Conservation (phyloP, 2,888 invertebrate genomes). For the Tridacna gigas region DNA sequence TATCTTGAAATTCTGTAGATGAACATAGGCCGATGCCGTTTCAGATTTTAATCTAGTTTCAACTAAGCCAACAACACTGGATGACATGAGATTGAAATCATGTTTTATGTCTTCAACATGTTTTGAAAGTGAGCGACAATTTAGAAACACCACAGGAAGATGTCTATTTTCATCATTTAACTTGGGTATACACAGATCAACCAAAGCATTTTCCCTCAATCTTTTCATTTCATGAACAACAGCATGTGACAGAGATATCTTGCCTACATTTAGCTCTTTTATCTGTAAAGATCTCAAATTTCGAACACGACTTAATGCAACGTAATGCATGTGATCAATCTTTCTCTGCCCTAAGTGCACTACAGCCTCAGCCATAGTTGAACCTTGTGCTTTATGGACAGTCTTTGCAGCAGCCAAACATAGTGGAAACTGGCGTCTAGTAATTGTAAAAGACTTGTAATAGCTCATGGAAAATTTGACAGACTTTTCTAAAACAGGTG, state of each 20-base stretch:
- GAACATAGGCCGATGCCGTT: no score
- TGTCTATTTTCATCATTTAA: background rate
- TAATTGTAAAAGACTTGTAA: constrained; percentile 6
- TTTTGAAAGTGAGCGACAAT: constrained; percentile 46
- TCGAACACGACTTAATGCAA: constrained; percentile 51
- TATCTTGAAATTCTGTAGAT: no score
- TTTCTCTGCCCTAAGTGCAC: constrained; percentile 8
- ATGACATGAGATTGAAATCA: constrained; percentile 27
- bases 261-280: constrained; percentile 30
- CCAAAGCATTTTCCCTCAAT: constrained; percentile 2
- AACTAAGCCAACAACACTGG: constrained; percentile 39
- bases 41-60: constrained; percentile 34
- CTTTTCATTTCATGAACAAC: constrained; percentile 54
- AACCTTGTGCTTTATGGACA: constrained; percentile 32
- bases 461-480: background rate
- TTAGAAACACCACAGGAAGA: constrained; percentile 37
- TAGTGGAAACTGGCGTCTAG: constrained; percentile 14
- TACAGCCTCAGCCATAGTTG: constrained; percentile 7
- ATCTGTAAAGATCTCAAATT: constrained; percentile 40
- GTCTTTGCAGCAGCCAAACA: constrained; percentile 16
- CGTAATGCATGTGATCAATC: constrained; percentile 28
- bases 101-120: constrained; percentile 42
- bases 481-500: constrained; percentile 9
- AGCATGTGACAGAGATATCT: constrained; percentile 28
- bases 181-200: constrained; percentile 14